A percentile compares a stretch with the other conserved stretches of the same genome.
Conservation (phyloP, 2,888 invertebrate species). For the Amphipoea lucens region DNA sequence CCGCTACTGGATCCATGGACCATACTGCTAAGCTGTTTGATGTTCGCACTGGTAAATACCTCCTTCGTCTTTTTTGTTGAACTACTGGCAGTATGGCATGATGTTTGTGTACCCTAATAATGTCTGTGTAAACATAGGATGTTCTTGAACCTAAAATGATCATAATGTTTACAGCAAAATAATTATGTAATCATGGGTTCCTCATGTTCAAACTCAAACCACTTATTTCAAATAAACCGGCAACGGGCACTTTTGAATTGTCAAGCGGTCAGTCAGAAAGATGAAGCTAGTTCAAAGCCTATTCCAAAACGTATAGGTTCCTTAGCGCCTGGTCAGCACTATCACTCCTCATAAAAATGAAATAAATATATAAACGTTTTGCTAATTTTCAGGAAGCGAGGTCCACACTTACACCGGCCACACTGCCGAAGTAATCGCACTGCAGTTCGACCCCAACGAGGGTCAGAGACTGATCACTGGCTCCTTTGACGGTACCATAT, state of each 20-base stretch:
- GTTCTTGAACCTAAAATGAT: background rate
- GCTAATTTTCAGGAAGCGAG: slow-evolving; percentile 87
- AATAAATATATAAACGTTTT: background rate
- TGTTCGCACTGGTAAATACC: slow-evolving; percentile 89
- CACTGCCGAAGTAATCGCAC: slow-evolving; percentile 93
- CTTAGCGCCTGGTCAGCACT: too few species aligned
- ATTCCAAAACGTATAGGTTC: too few species aligned
- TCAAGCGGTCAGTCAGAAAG: too few species aligned
- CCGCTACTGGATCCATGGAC: slow-evolving; percentile 95
- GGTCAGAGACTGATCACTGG: slow-evolving; percentile 93
- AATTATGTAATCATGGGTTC: background rate
- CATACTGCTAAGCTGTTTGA: slow-evolving; percentile 93
- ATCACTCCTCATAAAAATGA: too few species aligned
- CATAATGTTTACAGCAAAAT: background rate
- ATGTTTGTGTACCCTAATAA: background rate
- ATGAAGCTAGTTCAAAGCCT: too few species aligned
- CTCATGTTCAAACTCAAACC: background rate
- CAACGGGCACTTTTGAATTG: too few species aligned
- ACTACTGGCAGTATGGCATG: background rate
- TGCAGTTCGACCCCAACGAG: slow-evolving; percentile 92
- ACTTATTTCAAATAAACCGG: too few species aligned
- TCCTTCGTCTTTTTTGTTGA: background rate
- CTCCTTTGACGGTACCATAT: slow-evolving; percentile 94
- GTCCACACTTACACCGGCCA: slow-evolving; percentile 92
- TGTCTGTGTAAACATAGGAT: too few species aligned